These are phyloP conservation scores for Drosophila setifemur DNA, from an alignment of 1,140 invertebrate species.

Conservation along the genomic window DNA sequence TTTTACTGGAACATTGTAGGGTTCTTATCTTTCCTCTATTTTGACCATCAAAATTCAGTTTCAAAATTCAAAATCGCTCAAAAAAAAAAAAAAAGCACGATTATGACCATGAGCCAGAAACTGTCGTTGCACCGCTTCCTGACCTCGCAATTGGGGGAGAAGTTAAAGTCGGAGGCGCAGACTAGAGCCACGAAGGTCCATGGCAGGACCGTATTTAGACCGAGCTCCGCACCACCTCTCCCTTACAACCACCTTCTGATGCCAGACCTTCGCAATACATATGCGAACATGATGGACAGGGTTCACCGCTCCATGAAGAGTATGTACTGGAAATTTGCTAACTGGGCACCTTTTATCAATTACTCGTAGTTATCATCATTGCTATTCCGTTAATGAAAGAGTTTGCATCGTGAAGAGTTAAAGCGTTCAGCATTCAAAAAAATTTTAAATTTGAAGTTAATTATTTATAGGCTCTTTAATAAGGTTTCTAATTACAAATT, in stretches of 20 bases:
- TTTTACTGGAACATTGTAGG: conserved; percentile 1
- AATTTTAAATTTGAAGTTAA: no score
- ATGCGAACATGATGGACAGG: conserved; percentile 42
- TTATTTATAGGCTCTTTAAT: no score
- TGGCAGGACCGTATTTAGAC: not conserved
- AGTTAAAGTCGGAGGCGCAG: not conserved
- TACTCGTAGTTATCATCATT: no score
- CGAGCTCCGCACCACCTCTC: not conserved
- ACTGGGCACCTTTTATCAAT: no score
- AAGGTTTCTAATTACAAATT: no score
- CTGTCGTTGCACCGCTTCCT: conserved; percentile 46
- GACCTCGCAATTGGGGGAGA: conserved; percentile 24
- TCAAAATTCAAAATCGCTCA: not conserved
- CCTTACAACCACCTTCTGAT: conserved; percentile 3
- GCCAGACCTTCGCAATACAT: conserved; percentile 18
- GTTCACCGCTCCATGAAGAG: conserved; percentile 59
- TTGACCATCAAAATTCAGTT: conserved; percentile 38
- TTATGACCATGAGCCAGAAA: conserved; percentile 50
- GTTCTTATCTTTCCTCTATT: not conserved
- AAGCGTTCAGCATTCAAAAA: no score
- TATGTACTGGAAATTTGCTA: no score
- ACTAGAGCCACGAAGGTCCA: not conserved
- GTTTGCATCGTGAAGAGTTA: no score
- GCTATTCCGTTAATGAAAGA: no score
- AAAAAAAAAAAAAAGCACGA: not conserved